These are phyloP conservation scores for Rhinolophus sinicus DNA, from an alignment of 2,113 vertebrate genomes.

Conservation along the genomic window DNA sequence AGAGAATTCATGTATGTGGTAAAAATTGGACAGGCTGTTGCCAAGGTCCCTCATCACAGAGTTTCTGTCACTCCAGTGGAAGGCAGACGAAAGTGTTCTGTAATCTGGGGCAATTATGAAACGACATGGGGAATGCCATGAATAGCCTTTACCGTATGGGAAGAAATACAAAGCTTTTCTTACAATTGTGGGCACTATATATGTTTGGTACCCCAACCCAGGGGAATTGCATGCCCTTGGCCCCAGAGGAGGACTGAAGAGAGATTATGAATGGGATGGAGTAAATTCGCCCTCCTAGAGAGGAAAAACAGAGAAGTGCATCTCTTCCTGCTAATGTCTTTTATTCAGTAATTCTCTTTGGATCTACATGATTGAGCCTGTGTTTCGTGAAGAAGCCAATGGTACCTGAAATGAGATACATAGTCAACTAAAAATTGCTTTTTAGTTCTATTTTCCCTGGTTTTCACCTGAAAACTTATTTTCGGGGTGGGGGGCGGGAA, in stretches of 20 bases:
- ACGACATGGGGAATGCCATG: not conserved
- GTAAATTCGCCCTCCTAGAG: not conserved
- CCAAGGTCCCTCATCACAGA: not conserved
- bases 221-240: not conserved
- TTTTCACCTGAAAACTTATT: not conserved
- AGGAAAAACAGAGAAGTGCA: not conserved
- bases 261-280: not conserved
- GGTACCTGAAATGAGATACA: not conserved
- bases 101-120: not conserved
- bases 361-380: not conserved
- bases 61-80: not conserved
- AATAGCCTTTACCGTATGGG: not conserved
- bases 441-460: not conserved
- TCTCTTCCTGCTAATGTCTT: not conserved
- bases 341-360: not conserved
- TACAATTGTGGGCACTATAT: not conserved
- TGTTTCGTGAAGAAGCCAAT: slow-evolving; percentile 18
- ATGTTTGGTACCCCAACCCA: not conserved
- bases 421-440: not conserved
- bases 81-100: not conserved
- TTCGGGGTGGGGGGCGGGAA: not conserved
- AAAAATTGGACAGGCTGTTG: not conserved
- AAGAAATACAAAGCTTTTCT: not conserved
- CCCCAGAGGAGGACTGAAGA: not conserved
- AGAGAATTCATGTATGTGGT: not conserved